Evolutionary conservation across 1,140 invertebrate species (phyloP).

Genomic region (Steinernema feltiae): DNA sequence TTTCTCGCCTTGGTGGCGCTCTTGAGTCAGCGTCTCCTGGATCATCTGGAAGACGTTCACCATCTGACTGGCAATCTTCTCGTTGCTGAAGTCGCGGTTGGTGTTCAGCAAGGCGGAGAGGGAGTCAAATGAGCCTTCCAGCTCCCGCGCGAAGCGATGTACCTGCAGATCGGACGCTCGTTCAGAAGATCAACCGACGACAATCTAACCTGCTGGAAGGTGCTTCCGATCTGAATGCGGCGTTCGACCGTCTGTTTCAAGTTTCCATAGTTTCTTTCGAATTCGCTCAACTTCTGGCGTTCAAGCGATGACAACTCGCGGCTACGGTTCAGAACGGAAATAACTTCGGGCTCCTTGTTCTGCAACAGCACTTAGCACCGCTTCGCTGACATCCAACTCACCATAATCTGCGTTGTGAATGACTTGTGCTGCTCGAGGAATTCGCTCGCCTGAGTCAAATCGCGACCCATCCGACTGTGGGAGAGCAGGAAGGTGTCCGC

Average conservation of each 20-base stretch:
- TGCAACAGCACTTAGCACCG: background rate
- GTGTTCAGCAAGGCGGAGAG: slow-evolving; percentile 32
- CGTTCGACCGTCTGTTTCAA: slow-evolving; percentile 41
- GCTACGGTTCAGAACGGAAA: background rate
- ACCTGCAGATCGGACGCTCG: slow-evolving; percentile 19
- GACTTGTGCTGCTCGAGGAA: slow-evolving; percentile 44
- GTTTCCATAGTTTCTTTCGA: slow-evolving; percentile 34
- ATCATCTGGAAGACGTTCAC: slow-evolving; percentile 49
- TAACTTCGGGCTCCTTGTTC: slow-evolving; percentile 29
- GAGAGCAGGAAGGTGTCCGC: slow-evolving; percentile 43
- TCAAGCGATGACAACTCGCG: slow-evolving; percentile 24
- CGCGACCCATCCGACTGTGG: slow-evolving; percentile 42
- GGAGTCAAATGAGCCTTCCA: slow-evolving; percentile 47
- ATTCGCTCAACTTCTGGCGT: slow-evolving; percentile 16
- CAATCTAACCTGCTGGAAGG: slow-evolving; percentile 41
- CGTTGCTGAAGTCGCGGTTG: slow-evolving; percentile 38
- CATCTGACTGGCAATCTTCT: slow-evolving; percentile 41
- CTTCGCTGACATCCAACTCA: slow-evolving; percentile 24
- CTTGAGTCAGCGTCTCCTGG: slow-evolving; percentile 41
- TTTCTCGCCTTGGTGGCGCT: slow-evolving; percentile 38
- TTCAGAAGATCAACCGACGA: background rate
- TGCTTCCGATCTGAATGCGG: slow-evolving; percentile 41
- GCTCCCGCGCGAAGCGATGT: slow-evolving; percentile 43
- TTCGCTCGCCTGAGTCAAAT: slow-evolving; percentile 32
- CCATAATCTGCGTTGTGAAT: slow-evolving; percentile 44